phyloP scores from a whole-genome alignment of 2,888 invertebrate species.

The Tinea semifulvella region DNA sequence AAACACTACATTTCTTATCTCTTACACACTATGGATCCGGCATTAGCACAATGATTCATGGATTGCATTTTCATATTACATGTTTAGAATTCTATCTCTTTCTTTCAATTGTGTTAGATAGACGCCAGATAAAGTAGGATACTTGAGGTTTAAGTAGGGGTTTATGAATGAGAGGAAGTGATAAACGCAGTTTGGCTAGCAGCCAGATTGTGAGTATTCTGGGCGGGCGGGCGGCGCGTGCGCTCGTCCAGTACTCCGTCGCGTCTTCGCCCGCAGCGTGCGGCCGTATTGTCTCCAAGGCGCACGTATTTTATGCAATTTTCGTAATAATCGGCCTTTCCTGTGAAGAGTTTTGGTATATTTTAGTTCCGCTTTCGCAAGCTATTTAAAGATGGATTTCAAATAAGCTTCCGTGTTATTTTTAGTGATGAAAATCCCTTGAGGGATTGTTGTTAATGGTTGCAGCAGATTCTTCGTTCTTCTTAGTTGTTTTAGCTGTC shows the following conservation, averaged over 20 bases:
- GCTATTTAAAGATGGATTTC: not conserved
- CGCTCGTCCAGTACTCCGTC: conserved; percentile 48
- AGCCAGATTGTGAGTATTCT: conserved; percentile 50
- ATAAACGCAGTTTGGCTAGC: conserved; percentile 39
- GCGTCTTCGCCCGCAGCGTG: conserved; percentile 27
- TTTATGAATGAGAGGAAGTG: conserved; percentile 49
- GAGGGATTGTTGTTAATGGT: too few relatives aligned
- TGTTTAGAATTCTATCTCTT: too few relatives aligned
- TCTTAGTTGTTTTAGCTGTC: too few relatives aligned
- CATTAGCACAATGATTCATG: too few relatives aligned
- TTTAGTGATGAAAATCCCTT: not conserved
- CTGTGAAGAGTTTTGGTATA: not conserved
- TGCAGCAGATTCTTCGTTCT: too few relatives aligned
- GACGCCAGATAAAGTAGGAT: conserved; percentile 20
- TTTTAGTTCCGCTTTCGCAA: not conserved
- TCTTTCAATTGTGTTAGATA: too few relatives aligned
- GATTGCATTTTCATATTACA: too few relatives aligned
- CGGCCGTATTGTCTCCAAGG: conserved; percentile 15
- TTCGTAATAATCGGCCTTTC: not conserved
- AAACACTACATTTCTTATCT: too few relatives aligned
- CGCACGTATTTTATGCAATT: conserved; percentile 11
- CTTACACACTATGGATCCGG: too few relatives aligned
- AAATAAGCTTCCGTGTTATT: not conserved
- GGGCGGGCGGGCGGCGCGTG: conserved; percentile 49
- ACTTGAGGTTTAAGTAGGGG: conserved; percentile 21